A percentile compares a stretch with the other conserved stretches of the same genome.
Evolutionary conservation across 2,797 vertebrate genomes (phyloP).

Genomic region (Periparus ater): DNA sequence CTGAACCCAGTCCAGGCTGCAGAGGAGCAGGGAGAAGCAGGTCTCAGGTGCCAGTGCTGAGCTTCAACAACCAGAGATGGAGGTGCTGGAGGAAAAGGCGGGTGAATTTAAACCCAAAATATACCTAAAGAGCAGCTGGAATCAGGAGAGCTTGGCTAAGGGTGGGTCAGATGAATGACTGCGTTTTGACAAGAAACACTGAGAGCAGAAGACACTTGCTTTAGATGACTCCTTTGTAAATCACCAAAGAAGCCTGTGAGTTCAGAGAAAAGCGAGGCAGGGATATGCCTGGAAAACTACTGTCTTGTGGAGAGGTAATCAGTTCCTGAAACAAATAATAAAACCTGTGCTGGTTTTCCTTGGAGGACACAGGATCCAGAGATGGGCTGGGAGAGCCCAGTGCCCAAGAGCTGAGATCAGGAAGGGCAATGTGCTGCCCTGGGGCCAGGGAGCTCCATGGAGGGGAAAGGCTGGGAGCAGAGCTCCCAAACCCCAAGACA

Average conservation of each 20-base stretch:
- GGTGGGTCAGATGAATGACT: not conserved
- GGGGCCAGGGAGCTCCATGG: not conserved
- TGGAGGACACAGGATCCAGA: not conserved
- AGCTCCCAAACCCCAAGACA: rapidly evolving
- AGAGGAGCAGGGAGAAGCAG: not conserved
- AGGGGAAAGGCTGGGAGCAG: not conserved
- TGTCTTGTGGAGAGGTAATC: not conserved
- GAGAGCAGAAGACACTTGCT: not conserved
- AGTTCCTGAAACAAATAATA: not conserved
- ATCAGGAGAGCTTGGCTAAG: not conserved
- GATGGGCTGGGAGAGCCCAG: not conserved
- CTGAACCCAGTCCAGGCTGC: not conserved
- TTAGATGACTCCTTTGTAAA: not conserved
- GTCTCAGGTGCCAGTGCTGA: not conserved
- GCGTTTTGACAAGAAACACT: not conserved
- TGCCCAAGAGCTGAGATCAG: not conserved
- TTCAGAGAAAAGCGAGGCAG: not conserved
- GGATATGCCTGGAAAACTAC: not conserved
- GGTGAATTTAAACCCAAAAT: not conserved
- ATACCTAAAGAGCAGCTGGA: not conserved
- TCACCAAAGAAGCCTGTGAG: not conserved
- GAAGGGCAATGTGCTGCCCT: not conserved
- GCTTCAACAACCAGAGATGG: not conserved
- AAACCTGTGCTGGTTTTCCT: not conserved
- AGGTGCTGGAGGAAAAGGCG: not conserved